Evolutionary conservation across 2,888 invertebrate species (phyloP).

Genomic region (Patella ulyssiponensis): DNA sequence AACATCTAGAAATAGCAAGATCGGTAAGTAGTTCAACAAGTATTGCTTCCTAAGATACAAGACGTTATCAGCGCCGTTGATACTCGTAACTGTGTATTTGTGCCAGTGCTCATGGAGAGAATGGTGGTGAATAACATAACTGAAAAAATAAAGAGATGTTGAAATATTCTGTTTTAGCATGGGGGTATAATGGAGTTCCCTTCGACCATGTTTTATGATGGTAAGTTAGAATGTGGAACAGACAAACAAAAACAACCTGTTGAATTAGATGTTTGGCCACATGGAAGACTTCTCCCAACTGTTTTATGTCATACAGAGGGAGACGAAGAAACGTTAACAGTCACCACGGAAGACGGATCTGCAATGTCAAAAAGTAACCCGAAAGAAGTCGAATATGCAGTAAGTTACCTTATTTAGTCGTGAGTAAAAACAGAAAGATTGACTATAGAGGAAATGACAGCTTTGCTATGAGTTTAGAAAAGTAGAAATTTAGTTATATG

Average conservation of each 20-base stretch:
- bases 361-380: slow-evolving; percentile 43
- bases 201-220: slow-evolving; percentile 80
- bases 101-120: slow-evolving; percentile 17
- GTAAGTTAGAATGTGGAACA: slow-evolving; percentile 71
- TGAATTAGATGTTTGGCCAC: slow-evolving; percentile 50
- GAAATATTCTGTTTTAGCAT: slow-evolving; percentile 75
- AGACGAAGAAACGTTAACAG: slow-evolving; percentile 37
- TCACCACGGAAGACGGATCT: slow-evolving; percentile 28
- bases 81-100: too few relatives aligned
- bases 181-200: slow-evolving; percentile 85
- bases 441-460: too few relatives aligned
- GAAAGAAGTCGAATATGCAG: slow-evolving; percentile 47
- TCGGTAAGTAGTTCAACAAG: too few relatives aligned
- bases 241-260: slow-evolving; percentile 46
- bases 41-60: too few relatives aligned
- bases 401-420: slow-evolving; percentile 34
- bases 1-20: too few relatives aligned
- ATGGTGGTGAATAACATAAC: not conserved
- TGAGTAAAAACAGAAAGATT: too few relatives aligned
- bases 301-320: slow-evolving; percentile 55
- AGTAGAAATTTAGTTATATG: too few relatives aligned
- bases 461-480: too few relatives aligned
- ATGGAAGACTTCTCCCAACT: slow-evolving; percentile 41
- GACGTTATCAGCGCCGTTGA: too few relatives aligned
- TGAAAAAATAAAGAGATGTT: not conserved